A percentile compares a stretch with the other conserved stretches of the same genome.
Evolutionary conservation across 2,113 vertebrate species (phyloP).

Genomic region (Clupea harengus): DNA sequence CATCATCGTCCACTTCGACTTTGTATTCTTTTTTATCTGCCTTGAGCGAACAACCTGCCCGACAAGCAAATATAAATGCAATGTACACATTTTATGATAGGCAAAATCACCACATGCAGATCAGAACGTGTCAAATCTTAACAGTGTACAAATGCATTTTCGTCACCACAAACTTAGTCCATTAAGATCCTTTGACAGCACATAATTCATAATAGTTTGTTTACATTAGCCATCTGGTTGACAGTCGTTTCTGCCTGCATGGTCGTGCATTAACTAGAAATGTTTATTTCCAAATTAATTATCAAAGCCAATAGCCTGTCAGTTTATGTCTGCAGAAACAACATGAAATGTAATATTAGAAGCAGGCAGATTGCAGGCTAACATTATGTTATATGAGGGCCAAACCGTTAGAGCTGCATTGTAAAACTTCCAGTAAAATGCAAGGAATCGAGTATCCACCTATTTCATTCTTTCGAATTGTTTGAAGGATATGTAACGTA

Average conservation of each 20-base stretch:
- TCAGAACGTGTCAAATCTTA: too few relatives aligned
- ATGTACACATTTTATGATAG: too few relatives aligned
- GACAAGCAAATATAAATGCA: neutral
- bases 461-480: neutral
- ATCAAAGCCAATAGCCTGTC: neutral
- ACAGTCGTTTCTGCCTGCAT: neutral
- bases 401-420: neutral
- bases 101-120: too few relatives aligned
- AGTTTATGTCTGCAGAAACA: neutral
- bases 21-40: constrained; percentile 71
- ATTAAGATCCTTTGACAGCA: too few relatives aligned
- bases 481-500: neutral
- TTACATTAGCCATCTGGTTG: neutral
- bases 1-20: constrained; percentile 71
- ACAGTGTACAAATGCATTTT: too few relatives aligned
- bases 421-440: neutral
- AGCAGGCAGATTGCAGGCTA: neutral
- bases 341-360: neutral
- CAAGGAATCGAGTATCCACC: neutral
- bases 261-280: neutral
- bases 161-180: too few relatives aligned
- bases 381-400: neutral
- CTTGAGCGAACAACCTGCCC: constrained; percentile 70
- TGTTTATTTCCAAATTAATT: neutral
- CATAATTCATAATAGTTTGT: neutral